Base-by-base conservation (phyloP, 2,797 vertebrate species). In the Rousettus madagascariensis region DNA sequence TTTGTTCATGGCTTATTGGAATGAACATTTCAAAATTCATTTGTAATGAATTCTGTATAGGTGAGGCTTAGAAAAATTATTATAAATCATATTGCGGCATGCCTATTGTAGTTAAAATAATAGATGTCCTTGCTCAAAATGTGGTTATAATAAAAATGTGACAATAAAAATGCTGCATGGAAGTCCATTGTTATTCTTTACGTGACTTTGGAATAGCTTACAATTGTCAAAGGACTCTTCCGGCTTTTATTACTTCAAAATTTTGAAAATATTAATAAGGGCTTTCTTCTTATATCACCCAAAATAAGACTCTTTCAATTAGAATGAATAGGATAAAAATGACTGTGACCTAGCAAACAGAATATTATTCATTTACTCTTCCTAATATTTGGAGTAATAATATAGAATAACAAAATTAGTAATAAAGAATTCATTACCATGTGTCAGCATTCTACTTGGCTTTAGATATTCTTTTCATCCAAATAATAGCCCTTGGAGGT, bases 61-160 rank as follows among this genome's bases (percentile, higher is more conserved):
- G 30, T 83, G 68, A 90, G 41, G 72, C 63, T 92, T 83, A 80
- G 55, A 83, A 95, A 92, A 85, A 91, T 82, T 78, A 66, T 93
- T 95, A 80, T 7, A 90, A 83, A 84, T 91, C n/a, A 79, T 71
- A 88, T 13, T 80, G 80, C 19, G 22, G 30, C 33, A 90, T 75
- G 68, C 66, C 20, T 94, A 41, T 26, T 75, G 19, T 55, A 95
- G 66, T 95, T 94, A 96, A 96, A 96, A 95, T 96, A 96, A 93
- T 89, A 95, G 77, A 46, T 83, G 63, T 36, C 41, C 79, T 95
- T 71, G 51, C 8, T 95, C 68, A 88, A 88, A 97, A 96, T 96
- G 83, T 63, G n/a, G 36, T 85, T 92, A 88, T 92, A 96, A 92
- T 94, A 90, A 96, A 96, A 94, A 78, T 85, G 33, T 80, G 43